Evolutionary conservation across 1,140 invertebrate species (phyloP), one percentile per base, ranked within the genome.

Genomic region (Hetaerina americana): DNA sequence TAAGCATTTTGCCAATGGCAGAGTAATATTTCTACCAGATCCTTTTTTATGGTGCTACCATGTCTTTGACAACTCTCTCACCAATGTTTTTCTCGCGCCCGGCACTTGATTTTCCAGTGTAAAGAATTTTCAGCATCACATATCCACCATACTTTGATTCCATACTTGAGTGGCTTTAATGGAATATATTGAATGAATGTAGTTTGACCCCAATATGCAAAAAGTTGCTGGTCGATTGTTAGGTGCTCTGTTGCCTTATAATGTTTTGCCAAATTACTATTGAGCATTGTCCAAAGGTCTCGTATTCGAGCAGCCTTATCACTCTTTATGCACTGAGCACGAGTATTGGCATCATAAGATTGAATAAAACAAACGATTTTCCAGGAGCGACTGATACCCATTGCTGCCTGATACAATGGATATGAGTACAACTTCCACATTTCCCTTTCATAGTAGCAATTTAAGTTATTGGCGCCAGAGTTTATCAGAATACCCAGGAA

Each of bases 171-270:
- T 40, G 31, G 31, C 31, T 40, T 40, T 40, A n/a, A n/a, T n/a
- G n/a, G n/a, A n/a, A n/a, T n/a, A n/a, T n/a, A n/a, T n/a, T n/a
- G n/a, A n/a, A n/a, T 40, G 31, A 40, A 5, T 49, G 22, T 5
- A 40, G 70, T 71, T 10, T 31, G 28, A 8, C 70, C 70, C 0
- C 70, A 10, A 15, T 57, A 71, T 0, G 70, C 28, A 27, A 73
- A 76, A 24, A 76, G 69, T 68, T 76, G 73, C 72, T 77, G 73
- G 70, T 77, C 75, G 31, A 77, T 72, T 12, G 74, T 76, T 49
- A 75, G 27, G 66, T 66, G 66, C 71, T 66, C 76, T 0, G 72
- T 70, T 26, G 68, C 72, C 40, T 71, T 75, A 66, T 76, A 76
- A 24, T 70, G 71, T 15, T 73, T 18, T 24, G 31, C 0, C 49